A percentile compares a stretch with the other conserved stretches of the same genome.
These are phyloP conservation scores for Agrypnia vestita DNA, from an alignment of 1,140 invertebrate species.

Conservation along the genomic window DNA sequence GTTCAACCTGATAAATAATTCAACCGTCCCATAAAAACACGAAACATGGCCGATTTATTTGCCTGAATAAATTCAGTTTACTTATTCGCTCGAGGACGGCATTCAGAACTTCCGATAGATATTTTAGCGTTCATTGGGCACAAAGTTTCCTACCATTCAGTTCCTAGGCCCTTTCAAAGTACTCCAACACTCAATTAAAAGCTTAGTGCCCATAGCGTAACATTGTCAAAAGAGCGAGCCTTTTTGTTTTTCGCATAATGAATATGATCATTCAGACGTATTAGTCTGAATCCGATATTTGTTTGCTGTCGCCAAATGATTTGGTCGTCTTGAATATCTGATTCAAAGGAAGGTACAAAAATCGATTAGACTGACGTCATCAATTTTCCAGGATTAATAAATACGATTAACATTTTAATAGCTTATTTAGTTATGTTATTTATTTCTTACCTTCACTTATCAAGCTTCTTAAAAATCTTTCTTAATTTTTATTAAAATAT, in stretches of 20 bases:
- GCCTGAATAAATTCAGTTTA: conserved; percentile 27
- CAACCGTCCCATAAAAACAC: conserved; percentile 9
- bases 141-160: background rate
- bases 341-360: too few species aligned
- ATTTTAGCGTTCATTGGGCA: background rate
- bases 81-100: conserved; percentile 2
- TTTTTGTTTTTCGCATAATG: background rate
- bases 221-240: too few species aligned
- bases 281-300: background rate
- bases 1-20: conserved; percentile 37
- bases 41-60: conserved; percentile 40
- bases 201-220: background rate
- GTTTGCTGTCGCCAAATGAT: too few species aligned
- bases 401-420: too few species aligned
- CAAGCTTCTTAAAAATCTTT: too few species aligned
- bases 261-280: background rate
- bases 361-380: too few species aligned
- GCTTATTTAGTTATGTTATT: too few species aligned
- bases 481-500: too few species aligned
- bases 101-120: conserved; percentile 14
- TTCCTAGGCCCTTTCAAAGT: too few species aligned
- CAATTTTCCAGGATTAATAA: too few species aligned
- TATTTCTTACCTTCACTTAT: too few species aligned
- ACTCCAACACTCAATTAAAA: conserved; percentile 9
- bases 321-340: too few species aligned